A percentile compares a stretch with the other conserved stretches of the same genome.
Conservation (phyloP, 2,797 vertebrate genomes). For the Gymnothorax javanicus region DNA sequence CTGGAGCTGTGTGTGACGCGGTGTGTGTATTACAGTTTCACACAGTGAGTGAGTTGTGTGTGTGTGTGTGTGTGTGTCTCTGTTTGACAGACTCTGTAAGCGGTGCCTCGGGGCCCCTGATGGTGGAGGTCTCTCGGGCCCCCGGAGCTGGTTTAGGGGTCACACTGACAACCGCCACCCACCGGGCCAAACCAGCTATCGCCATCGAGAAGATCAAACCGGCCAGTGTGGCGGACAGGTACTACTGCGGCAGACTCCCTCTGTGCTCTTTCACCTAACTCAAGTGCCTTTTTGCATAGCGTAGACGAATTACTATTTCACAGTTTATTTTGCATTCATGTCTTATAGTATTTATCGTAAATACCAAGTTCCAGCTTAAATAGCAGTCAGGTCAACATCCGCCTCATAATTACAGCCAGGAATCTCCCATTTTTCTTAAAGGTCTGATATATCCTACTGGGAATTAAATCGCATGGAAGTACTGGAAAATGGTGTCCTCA, state of each 20-base stretch:
- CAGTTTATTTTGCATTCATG: too few species aligned
- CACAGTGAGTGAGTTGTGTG: background rate
- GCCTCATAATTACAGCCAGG: too few species aligned
- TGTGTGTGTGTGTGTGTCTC: constrained; percentile 30
- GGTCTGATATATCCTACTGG: too few species aligned
- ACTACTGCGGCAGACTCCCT: background rate
- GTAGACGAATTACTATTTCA: too few species aligned
- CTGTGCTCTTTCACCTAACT: background rate
- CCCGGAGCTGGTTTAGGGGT: constrained; percentile 86
- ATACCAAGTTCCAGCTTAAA: too few species aligned
- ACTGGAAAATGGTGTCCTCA: too few species aligned
- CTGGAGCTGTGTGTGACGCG: too few species aligned
- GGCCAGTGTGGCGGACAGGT: constrained; percentile 95
- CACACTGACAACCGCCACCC: constrained; percentile 78
- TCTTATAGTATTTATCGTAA: too few species aligned
- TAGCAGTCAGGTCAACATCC: too few species aligned
- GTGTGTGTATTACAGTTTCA: background rate
- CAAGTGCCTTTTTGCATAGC: too few species aligned
- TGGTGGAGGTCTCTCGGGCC: constrained; percentile 90
- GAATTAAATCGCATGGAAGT: too few species aligned
- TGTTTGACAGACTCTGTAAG: constrained; percentile 81
- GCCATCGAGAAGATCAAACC: constrained; percentile 93
- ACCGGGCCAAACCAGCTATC: constrained; percentile 89
- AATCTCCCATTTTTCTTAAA: too few species aligned
- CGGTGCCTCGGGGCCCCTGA: constrained; percentile 85